Base-by-base conservation (phyloP, 2,888 invertebrate genomes). In the Parnassius glacialis region DNA sequence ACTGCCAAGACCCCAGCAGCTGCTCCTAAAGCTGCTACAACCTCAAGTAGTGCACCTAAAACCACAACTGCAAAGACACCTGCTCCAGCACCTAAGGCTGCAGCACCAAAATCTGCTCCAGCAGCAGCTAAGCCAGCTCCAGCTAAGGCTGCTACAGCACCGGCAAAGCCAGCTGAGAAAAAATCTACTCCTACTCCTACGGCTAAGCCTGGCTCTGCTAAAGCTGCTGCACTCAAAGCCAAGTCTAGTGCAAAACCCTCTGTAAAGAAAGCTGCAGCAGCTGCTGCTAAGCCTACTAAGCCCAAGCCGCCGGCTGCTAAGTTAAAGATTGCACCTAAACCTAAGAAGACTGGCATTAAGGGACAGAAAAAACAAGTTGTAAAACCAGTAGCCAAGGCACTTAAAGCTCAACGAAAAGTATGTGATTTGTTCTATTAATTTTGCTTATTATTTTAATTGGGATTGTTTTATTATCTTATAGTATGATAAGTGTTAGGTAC, bases 371-470 rank as follows among this genome's bases (percentile, higher is more conserved):
- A 81, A 25, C 25, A 25, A 65, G 87, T 79, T 66, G 90, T 85
- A 16, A 92, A 87, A 77, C 91, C 93, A 62, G 93, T 96, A 67
- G 92, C 94, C 58, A 97, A 96, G 80, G 98, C 98, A 62, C 93
- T 96, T 70, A 96, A 96, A 84, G 94, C 95, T 16, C 97, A 96
- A 85, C 95, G 95, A 74, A 97, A 97, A 95, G 97, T 96, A 80
- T 83, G 78, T 51, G 45, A 5, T 54, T 60, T 51, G 34, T 53
- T 65, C 47, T 20, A 52, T 13, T 58, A 9, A 20, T 41, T 13
- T 48, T 47, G 59, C 48, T 1, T 41, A 44, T 13, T 5, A 52
- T 10, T n/a, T 45, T 7, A 16, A 25, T 25, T 5, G 25, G 0
- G 25, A 5, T 25, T 5, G 7, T 5, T 25, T 25, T 25, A 25